These are phyloP conservation scores for Tachysurus fulvidraco DNA, from an alignment of 2,113 vertebrate genomes.

Conservation along the genomic window DNA sequence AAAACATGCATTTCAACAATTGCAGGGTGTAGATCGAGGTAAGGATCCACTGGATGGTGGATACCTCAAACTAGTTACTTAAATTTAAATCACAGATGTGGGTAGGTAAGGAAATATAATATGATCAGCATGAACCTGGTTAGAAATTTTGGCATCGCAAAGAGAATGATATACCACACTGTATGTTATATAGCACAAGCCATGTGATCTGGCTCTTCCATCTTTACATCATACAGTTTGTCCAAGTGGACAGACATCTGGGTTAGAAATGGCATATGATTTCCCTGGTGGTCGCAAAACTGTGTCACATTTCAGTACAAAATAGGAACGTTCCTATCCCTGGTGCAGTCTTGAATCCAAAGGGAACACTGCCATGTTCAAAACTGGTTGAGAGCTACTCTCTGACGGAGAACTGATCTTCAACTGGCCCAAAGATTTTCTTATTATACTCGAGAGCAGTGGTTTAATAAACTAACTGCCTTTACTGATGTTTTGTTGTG, in stretches of 20 bases:
- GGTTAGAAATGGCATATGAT: conserved; percentile 35
- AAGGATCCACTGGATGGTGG: too few relatives aligned
- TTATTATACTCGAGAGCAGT: conserved; percentile 24
- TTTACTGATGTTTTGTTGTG: conserved; percentile 5
- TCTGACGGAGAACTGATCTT: conserved; percentile 11
- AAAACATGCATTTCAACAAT: too few relatives aligned
- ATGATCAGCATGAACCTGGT: neutral
- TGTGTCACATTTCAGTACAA: conserved; percentile 42
- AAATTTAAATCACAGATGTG: neutral
- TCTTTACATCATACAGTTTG: neutral
- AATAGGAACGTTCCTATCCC: neutral
- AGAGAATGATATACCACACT: neutral
- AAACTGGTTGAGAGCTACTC: conserved; percentile 7
- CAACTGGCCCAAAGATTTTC: neutral
- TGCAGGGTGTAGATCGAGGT: too few relatives aligned
- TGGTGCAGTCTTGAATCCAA: neutral
- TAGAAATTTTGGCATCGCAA: neutral
- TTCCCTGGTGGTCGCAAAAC: conserved; percentile 32
- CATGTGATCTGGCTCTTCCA: neutral
- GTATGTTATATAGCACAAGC: neutral
- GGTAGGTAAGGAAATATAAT: neutral
- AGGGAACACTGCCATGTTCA: neutral
- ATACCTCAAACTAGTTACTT: too few relatives aligned
- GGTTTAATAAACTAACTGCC: conserved; percentile 42
- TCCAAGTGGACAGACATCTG: neutral